Conservation (phyloP, 2,113 vertebrate species). For the Zeus faber region DNA sequence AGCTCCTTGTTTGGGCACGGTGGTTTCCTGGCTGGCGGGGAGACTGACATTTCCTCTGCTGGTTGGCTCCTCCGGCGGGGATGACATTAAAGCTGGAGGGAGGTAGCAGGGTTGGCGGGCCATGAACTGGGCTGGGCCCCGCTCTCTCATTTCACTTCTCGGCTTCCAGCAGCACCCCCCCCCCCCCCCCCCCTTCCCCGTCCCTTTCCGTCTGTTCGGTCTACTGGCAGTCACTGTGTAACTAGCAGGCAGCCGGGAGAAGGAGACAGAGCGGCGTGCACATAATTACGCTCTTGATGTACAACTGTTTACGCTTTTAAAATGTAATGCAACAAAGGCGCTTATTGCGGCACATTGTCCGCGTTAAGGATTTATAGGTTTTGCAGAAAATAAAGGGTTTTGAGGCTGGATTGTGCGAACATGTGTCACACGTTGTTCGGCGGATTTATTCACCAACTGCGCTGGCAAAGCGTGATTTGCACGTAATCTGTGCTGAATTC, state of each 20-base stretch:
- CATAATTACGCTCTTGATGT: slow-evolving; percentile 28
- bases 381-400: too few relatives aligned
- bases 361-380: too few relatives aligned
- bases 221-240: slow-evolving; percentile 38
- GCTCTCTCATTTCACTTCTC: slow-evolving; percentile 59
- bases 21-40: slow-evolving; percentile 72
- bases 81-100: slow-evolving; percentile 73
- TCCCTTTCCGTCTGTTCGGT: slow-evolving; percentile 25
- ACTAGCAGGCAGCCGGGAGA: slow-evolving; percentile 42
- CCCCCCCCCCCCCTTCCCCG: slow-evolving; percentile 4
- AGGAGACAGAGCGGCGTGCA: slow-evolving; percentile 37
- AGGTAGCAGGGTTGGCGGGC: slow-evolving; percentile 64
- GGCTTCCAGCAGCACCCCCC: slow-evolving; percentile 1
- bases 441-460: too few relatives aligned
- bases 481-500: too few relatives aligned
- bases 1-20: slow-evolving; percentile 78
- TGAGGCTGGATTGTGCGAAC: not conserved
- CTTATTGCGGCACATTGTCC: not conserved
- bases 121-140: slow-evolving; percentile 28
- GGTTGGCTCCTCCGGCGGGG: slow-evolving; percentile 68
- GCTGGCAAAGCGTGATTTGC: too few relatives aligned
- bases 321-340: slow-evolving; percentile 18
- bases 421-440: too few relatives aligned
- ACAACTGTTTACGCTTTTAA: slow-evolving; percentile 10
- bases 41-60: slow-evolving; percentile 77